Conservation (phyloP, 2,113 vertebrate genomes). For the Epinephelus fuscoguttatus region DNA sequence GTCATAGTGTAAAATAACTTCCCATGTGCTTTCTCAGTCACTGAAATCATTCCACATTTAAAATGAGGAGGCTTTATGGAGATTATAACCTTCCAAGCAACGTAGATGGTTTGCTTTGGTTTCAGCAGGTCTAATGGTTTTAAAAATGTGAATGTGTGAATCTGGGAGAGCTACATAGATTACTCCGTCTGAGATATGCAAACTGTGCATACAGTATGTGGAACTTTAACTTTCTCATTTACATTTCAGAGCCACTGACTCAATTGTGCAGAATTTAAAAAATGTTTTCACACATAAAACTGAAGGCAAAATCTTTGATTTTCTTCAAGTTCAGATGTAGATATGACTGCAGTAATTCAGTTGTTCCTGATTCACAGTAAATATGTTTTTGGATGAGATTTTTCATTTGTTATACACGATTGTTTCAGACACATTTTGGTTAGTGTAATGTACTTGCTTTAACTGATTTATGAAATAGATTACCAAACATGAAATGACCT, state of each 20-base stretch:
- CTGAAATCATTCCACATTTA: background rate
- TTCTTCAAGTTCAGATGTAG: background rate
- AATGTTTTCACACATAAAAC: background rate
- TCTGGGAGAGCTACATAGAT: background rate
- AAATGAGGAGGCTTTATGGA: background rate
- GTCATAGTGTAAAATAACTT: background rate
- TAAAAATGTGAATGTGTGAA: background rate
- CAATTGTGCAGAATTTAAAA: background rate
- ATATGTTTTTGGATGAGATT: background rate
- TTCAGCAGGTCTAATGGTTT: background rate
- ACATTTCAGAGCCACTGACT: background rate
- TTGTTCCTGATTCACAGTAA: background rate
- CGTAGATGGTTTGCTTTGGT: background rate
- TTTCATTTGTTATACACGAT: background rate
- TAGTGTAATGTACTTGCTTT: background rate
- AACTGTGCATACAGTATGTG: background rate
- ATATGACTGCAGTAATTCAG: background rate
- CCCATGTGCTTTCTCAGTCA: background rate
- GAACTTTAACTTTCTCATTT: too few relatives aligned
- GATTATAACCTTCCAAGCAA: background rate
- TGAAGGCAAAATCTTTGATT: background rate
- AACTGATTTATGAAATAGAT: conserved; percentile 24
- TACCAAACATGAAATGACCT: background rate
- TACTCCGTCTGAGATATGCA: background rate
- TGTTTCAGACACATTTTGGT: background rate